Percentiles rank a stretch among this genome's conserved stretches.
phyloP scores from a whole-genome alignment of 2,113 vertebrate genomes.

The Myrmecobius fasciatus region DNA sequence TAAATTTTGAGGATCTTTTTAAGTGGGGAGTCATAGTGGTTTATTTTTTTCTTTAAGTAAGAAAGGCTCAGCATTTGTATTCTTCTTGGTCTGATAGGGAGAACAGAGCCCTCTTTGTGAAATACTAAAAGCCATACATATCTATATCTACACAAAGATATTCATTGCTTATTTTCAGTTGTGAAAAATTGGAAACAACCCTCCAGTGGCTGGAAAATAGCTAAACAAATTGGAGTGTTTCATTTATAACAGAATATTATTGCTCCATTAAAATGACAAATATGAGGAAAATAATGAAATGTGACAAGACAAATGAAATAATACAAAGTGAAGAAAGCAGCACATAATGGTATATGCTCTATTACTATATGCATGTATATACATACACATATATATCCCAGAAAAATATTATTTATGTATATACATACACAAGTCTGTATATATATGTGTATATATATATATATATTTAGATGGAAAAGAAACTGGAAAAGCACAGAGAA shows the following conservation, averaged over 20 bases:
- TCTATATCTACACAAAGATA: neutral
- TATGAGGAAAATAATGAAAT: neutral
- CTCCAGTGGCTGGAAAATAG: neutral
- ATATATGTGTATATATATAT: neutral
- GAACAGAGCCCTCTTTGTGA: neutral
- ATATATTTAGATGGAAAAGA: neutral
- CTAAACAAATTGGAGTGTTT: neutral
- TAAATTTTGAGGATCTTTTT: neutral
- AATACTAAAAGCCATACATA: neutral
- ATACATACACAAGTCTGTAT: neutral
- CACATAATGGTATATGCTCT: neutral
- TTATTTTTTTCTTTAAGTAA: neutral
- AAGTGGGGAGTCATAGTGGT: neutral
- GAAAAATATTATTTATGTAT: neutral
- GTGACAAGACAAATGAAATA: neutral
- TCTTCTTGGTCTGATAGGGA: neutral
- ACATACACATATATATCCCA: neutral
- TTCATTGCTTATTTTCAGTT: neutral
- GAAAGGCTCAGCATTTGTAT: neutral
- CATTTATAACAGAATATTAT: neutral
- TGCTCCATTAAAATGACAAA: constrained; percentile 3
- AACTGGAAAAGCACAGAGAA: neutral
- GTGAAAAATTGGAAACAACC: neutral
- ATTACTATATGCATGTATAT: neutral
- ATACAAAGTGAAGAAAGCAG: neutral